phyloP scores from a whole-genome alignment of 2,113 vertebrate species.

The Eulemur macaco region DNA sequence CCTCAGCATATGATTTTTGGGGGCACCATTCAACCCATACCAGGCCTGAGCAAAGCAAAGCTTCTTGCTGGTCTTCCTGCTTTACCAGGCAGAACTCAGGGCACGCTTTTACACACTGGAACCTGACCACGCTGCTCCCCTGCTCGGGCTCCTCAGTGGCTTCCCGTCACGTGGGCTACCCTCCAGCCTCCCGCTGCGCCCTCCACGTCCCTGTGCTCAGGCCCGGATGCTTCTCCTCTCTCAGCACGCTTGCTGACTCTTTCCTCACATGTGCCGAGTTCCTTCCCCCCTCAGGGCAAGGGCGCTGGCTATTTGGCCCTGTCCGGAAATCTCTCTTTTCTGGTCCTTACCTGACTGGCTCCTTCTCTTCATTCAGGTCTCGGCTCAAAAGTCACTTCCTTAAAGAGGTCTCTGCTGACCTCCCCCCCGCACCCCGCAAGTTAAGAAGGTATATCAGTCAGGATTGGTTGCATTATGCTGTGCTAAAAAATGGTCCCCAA shows the following conservation, averaged over 20 bases:
- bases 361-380: neutral
- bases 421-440: too few relatives aligned
- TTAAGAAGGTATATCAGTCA: neutral
- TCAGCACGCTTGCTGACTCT: neutral
- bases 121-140: neutral
- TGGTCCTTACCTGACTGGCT: neutral
- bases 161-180: neutral
- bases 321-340: neutral
- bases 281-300: neutral
- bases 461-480: too few relatives aligned
- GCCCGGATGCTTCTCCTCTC: neutral
- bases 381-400: neutral
- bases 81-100: neutral
- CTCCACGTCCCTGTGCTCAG: neutral
- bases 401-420: neutral
- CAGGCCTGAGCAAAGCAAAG: neutral
- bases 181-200: neutral
- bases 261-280: neutral
- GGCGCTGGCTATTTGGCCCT: rapidly evolving
- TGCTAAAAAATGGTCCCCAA: neutral
- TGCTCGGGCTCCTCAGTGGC: neutral
- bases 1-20: neutral
- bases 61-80: neutral
- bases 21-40: too few relatives aligned
- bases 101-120: neutral